phyloP scores from a whole-genome alignment of 2,113 vertebrate species.

The Canis aureus region DNA sequence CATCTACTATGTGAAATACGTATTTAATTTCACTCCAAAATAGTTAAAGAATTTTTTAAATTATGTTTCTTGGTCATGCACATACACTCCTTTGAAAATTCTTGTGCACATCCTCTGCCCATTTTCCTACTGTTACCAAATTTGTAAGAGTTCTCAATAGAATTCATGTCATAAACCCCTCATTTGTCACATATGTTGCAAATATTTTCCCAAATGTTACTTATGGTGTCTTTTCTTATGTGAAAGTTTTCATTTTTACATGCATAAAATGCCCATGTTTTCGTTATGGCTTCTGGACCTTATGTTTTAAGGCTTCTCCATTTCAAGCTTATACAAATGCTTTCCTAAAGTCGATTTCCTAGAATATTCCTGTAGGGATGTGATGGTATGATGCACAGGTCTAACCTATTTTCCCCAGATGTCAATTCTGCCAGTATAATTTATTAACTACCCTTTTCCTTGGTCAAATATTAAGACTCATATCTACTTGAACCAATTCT shows the following conservation, averaged over 20 bases:
- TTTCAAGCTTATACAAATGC: neutral
- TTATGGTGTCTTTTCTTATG: neutral
- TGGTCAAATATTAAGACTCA: neutral
- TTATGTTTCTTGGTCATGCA: neutral
- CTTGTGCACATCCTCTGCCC: neutral
- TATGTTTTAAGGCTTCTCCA: neutral
- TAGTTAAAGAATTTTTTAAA: neutral
- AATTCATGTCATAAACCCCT: neutral
- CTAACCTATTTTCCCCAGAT: neutral
- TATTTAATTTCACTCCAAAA: neutral
- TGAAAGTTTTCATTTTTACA: neutral
- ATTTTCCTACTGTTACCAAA: neutral
- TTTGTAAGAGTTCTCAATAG: neutral
- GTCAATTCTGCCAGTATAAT: neutral
- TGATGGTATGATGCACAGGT: neutral
- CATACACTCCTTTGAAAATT: neutral
- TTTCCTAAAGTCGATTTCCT: neutral
- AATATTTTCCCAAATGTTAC: neutral
- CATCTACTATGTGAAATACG: neutral
- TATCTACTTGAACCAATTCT: neutral
- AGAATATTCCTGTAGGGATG: neutral
- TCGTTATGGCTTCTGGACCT: neutral
- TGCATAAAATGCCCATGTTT: neutral
- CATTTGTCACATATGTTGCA: neutral
- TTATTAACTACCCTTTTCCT: neutral